Evolutionary conservation across 92 coral and sea anemone genomes (phyloP).

Genomic region (Virgularia gustaviana): DNA sequence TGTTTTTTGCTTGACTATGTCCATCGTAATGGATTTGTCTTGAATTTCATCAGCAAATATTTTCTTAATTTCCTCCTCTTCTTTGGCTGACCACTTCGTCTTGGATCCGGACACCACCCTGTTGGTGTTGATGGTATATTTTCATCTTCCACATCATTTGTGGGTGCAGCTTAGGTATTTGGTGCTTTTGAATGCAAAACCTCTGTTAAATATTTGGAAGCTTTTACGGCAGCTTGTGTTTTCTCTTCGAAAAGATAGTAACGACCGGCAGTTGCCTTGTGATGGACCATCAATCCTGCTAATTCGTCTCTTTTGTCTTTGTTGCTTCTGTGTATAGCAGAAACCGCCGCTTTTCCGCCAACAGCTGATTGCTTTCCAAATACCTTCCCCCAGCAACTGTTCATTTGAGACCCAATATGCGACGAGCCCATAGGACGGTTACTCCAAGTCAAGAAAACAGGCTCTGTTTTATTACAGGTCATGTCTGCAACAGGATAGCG

Average conservation of each 20-base stretch:
- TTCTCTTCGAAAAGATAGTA: constrained; percentile 6
- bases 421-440: not conserved
- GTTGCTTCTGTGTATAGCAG: not conserved
- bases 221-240: not conserved
- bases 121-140: not conserved
- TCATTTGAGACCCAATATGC: constrained; percentile 1
- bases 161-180: not conserved
- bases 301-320: not conserved
- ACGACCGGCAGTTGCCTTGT: constrained; percentile 2
- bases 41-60: not conserved
- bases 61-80: constrained; percentile 1
- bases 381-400: constrained; percentile 11
- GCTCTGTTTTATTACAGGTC: not conserved
- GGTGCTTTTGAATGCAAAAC: not conserved
- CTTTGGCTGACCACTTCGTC: not conserved
- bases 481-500: not conserved
- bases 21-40: not conserved
- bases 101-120: not conserved
- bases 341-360: constrained; percentile 4
- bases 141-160: not conserved
- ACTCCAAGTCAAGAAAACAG: not conserved
- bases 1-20: not conserved
- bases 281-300: not conserved
- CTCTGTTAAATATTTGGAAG: constrained; percentile 4
- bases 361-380: not conserved